Evolutionary conservation across 1,140 invertebrate genomes (phyloP), one percentile per base, ranked within the genome.

Genomic region (Teleogryllus occipitalis): DNA sequence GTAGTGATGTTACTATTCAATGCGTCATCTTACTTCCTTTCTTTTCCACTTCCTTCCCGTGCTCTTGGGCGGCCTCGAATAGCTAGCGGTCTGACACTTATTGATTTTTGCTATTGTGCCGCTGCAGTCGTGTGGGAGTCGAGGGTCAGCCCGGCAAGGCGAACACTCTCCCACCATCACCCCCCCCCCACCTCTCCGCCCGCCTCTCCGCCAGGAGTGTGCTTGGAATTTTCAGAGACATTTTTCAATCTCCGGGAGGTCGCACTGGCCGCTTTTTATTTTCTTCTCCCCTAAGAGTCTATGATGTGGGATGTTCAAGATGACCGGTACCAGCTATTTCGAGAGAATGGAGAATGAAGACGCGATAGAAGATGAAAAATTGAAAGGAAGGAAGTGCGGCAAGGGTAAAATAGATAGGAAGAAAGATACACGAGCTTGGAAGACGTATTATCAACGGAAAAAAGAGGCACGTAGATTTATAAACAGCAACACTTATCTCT

Each of bases 211-310:
- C 54, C 18, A 10, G 10, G 18, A 65, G 54, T 65, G 54, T 65
- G 54, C 54, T 18, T 65, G 54, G 54, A 65, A 65, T 65, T 65
- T 65, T 65, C 54, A 65, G 54, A 65, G 54, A 65, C 10, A 65
- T 65, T 65, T 65, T 65, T 65, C 54, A 65, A 65, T 65, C 54
- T 65, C 54, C 54, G 54, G 54, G 54, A 65, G 54, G 54, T 65
- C 54, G 54, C 18, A 39, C 54, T 14, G 0, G 2, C 54, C 54
- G 10, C 54, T 65, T 65, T 65, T 65, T 65, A 65, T 65, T 65
- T 65, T 65, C 18, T 65, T 65, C 54, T 7, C 18, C 54, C 18
- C 54, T 65, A 65, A 65, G 54, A 65, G 54, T 65, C 10, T 65
- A 18, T 65, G 54, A 18, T 65, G 54, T 65, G 10, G 18, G 54